These are phyloP conservation scores for Rosalia funebris DNA, from an alignment of 2,888 invertebrate species.

Conservation along the genomic window DNA sequence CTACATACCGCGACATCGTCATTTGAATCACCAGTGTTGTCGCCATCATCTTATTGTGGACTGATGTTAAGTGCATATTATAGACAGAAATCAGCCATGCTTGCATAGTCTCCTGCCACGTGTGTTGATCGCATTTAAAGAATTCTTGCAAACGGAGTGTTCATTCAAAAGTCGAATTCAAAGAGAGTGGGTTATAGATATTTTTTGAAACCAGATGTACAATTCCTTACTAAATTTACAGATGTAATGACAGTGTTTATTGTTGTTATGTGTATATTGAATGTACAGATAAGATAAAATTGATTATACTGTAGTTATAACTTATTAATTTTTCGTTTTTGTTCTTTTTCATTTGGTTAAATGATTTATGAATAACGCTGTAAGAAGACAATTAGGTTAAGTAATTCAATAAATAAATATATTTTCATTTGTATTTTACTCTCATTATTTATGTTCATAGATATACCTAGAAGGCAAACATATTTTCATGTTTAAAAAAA, in stretches of 20 bases:
- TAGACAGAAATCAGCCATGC: slow-evolving; percentile 31
- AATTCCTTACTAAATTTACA: slow-evolving; percentile 52
- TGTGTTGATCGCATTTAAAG: slow-evolving; percentile 63
- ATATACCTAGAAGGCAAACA: too few relatives aligned
- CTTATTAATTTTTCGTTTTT: slow-evolving; percentile 41
- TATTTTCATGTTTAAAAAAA: too few relatives aligned
- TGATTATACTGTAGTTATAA: slow-evolving; percentile 40
- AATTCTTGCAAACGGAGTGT: slow-evolving; percentile 63
- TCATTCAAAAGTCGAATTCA: slow-evolving; percentile 53
- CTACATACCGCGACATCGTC: slow-evolving; percentile 23
- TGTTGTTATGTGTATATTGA: slow-evolving; percentile 45
- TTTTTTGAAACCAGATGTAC: slow-evolving; percentile 56
- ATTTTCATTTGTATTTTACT: slow-evolving; percentile 51
- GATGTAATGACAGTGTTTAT: slow-evolving; percentile 37
- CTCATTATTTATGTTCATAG: slow-evolving; percentile 17
- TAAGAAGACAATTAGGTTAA: slow-evolving; percentile 54
- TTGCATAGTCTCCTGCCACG: slow-evolving; percentile 58
- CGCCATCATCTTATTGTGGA: slow-evolving; percentile 26
- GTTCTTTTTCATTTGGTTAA: slow-evolving; percentile 49
- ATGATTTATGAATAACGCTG: slow-evolving; percentile 45
- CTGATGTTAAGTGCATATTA: slow-evolving; percentile 36
- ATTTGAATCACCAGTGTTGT: slow-evolving; percentile 25
- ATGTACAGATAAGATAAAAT: slow-evolving; percentile 50
- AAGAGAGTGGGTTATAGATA: slow-evolving; percentile 54
- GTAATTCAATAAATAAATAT: slow-evolving; percentile 53